A percentile compares a stretch with the other conserved stretches of the same genome.
These are phyloP conservation scores for Hippasteria phrygiana DNA, from an alignment of 53 echinoderm and acorn worm genomes.

Conservation along the genomic window DNA sequence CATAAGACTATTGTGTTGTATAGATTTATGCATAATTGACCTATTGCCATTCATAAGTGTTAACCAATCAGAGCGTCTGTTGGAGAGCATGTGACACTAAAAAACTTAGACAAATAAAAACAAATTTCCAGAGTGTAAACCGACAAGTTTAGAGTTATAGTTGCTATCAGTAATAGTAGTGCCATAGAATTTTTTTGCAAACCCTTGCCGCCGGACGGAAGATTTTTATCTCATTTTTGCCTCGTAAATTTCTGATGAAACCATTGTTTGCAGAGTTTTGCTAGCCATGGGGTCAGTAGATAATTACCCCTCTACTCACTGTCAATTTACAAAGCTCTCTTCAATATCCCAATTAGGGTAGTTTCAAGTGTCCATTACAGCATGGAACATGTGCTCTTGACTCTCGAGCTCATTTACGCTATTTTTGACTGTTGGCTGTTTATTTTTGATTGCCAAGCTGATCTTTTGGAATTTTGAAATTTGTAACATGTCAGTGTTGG, in stretches of 20 bases:
- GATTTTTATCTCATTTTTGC: background rate
- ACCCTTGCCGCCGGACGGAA: background rate
- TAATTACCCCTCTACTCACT: background rate
- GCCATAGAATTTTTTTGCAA: background rate
- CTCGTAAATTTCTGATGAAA: background rate
- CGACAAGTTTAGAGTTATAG: no score
- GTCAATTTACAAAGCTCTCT: background rate
- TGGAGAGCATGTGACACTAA: no score
- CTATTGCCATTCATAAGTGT: no score
- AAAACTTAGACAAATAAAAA: no score
- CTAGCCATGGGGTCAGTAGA: background rate
- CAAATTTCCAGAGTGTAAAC: no score
- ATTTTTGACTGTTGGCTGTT: background rate
- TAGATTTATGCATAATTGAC: no score
- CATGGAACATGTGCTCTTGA: background rate
- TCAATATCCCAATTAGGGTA: background rate
- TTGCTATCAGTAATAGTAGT: no score
- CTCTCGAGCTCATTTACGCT: background rate
- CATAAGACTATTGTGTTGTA: no score
- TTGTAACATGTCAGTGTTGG: conserved; percentile 3
- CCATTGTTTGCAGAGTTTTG: background rate
- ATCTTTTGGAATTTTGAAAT: conserved; percentile 19
- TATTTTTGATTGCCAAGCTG: conserved; percentile 1
- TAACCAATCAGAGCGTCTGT: no score
- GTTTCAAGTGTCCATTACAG: background rate